These are phyloP conservation scores for Stichopus chloronotus DNA, from an alignment of 35 echinoderm and acorn worm species.

Conservation along the genomic window DNA sequence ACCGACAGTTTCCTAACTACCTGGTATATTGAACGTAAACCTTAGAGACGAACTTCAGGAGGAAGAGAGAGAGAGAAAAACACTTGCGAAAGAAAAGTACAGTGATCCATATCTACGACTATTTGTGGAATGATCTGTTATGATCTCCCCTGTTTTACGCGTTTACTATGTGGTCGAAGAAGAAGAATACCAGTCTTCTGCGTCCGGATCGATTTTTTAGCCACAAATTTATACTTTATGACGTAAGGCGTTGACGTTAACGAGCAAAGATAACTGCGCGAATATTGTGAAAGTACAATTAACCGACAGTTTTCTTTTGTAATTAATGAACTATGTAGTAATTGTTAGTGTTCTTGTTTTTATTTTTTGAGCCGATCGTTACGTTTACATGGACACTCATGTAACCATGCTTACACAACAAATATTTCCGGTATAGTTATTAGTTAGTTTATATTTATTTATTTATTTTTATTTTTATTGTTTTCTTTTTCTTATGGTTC, in stretches of 20 bases:
- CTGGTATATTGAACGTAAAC: neutral
- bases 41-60: neutral
- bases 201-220: neutral
- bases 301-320: neutral
- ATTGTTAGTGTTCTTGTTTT: too few species aligned
- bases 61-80: neutral
- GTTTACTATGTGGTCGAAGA: neutral
- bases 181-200: neutral
- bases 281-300: neutral
- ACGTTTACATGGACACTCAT: too few species aligned
- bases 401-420: too few species aligned
- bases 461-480: too few species aligned
- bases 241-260: neutral
- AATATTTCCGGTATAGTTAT: too few species aligned
- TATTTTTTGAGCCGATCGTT: too few species aligned
- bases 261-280: neutral
- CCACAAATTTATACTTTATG: neutral
- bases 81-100: neutral
- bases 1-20: neutral
- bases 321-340: neutral
- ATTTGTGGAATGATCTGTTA: neutral
- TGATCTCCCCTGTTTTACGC: neutral
- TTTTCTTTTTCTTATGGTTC: too few species aligned
- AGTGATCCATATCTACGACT: neutral
- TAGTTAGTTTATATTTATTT: too few species aligned